Percentiles rank a stretch among this genome's conserved stretches.
These are phyloP conservation scores for Xiphorhynchus erythropygius DNA, from an alignment of 2,797 vertebrate species.

Conservation along the genomic window DNA sequence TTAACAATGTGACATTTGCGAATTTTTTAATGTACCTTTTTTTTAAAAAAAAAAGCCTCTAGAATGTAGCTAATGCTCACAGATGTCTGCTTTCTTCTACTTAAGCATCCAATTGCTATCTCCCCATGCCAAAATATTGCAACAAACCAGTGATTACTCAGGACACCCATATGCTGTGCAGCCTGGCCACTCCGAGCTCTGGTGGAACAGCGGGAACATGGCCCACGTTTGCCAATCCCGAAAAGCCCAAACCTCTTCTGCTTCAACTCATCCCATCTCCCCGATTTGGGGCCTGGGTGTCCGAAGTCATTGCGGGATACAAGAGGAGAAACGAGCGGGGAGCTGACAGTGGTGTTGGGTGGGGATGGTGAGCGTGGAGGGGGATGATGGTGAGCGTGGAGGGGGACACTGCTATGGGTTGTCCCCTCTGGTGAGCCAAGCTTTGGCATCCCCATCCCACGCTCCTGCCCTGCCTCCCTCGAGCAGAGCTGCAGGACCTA, in stretches of 20 bases:
- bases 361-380: rapidly evolving
- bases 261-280: not conserved
- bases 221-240: not conserved
- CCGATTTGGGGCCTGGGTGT: rapidly evolving
- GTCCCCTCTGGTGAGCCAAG: not conserved
- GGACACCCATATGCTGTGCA: not conserved
- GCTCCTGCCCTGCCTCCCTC: rapidly evolving
- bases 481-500: rapidly evolving
- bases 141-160: slow-evolving; percentile 13
- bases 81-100: slow-evolving; percentile 16
- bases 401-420: rapidly evolving
- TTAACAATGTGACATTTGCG: not conserved
- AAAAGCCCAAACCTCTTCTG: not conserved
- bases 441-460: not conserved
- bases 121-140: slow-evolving; percentile 10
- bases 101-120: not conserved
- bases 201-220: not conserved
- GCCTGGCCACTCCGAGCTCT: not conserved
- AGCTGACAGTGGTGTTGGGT: rapidly evolving
- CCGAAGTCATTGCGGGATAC: rapidly evolving
- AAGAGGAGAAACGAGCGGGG: rapidly evolving
- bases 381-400: not conserved
- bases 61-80: not conserved
- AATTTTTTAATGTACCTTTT: not conserved
- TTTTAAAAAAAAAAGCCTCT: not conserved